phyloP scores from a whole-genome alignment of 2,888 invertebrate genomes.

The Agrilus biguttatus region DNA sequence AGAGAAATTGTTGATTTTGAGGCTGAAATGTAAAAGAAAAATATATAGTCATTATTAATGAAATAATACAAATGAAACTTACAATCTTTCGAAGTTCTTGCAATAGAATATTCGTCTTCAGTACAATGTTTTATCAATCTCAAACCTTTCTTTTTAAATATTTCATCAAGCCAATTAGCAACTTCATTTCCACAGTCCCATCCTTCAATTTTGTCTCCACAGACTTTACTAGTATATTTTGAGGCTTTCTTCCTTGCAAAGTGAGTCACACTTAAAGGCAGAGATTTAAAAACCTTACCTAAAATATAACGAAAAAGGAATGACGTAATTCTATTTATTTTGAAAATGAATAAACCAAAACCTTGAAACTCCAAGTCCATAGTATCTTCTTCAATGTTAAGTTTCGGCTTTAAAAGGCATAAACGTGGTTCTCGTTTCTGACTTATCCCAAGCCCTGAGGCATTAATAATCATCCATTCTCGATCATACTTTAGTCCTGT shows the following conservation, averaged over 20 bases:
- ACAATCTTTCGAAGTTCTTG: conserved; percentile 15
- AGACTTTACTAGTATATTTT: conserved; percentile 67
- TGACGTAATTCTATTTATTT: too few relatives aligned
- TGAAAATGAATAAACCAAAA: conserved; percentile 18
- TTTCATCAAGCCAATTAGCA: conserved; percentile 66
- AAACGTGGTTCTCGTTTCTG: conserved; percentile 73
- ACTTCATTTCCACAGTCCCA: conserved; percentile 74
- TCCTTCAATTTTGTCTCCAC: conserved; percentile 65
- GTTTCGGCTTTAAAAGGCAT: conserved; percentile 59
- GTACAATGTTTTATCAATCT: conserved; percentile 49
- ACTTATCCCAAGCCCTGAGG: conserved; percentile 68
- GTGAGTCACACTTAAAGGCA: too few relatives aligned
- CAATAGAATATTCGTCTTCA: conserved; percentile 8
- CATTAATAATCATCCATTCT: conserved; percentile 84
- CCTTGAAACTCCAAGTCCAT: conserved; percentile 49
- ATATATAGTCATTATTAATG: background rate
- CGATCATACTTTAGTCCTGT: conserved; percentile 81
- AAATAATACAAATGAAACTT: background rate
- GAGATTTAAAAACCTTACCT: too few relatives aligned
- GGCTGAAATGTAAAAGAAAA: conserved; percentile 11
- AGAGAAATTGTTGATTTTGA: conserved; percentile 39
- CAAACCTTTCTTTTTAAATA: conserved; percentile 51
- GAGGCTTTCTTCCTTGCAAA: background rate
- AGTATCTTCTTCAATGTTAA: conserved; percentile 42
- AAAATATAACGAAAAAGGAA: too few relatives aligned